A percentile compares a stretch with the other conserved stretches of the same genome.
Evolutionary conservation across 2,113 vertebrate species (phyloP).

Genomic region (Panurus biarmicus): DNA sequence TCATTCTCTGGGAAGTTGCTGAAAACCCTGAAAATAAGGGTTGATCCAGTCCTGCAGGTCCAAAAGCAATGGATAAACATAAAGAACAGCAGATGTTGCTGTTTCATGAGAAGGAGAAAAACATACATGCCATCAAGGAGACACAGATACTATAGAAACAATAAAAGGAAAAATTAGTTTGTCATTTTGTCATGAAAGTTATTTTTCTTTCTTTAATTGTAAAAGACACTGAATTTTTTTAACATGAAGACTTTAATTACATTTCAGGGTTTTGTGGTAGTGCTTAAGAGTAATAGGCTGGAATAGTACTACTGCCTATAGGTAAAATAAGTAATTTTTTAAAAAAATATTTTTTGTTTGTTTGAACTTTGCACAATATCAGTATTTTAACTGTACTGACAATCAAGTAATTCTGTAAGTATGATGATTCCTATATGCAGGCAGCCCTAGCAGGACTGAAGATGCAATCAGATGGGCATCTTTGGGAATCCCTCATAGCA

Average conservation of each 20-base stretch:
- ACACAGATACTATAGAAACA: neutral
- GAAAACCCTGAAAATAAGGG: neutral
- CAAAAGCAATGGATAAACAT: neutral
- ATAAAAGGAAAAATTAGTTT: neutral
- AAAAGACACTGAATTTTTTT: neutral
- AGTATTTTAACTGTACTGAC: neutral
- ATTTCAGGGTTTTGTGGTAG: neutral
- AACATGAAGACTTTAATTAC: neutral
- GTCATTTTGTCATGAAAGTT: neutral
- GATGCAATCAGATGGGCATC: neutral
- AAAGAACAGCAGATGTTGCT: neutral
- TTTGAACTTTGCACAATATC: neutral
- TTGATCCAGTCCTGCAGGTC: neutral
- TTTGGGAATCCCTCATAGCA: neutral
- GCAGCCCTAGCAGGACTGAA: neutral
- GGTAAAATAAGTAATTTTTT: neutral
- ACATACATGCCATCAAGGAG: neutral
- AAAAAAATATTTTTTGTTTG: neutral
- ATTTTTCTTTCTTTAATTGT: neutral
- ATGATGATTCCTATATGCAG: neutral
- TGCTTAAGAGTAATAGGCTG: neutral
- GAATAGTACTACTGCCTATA: neutral
- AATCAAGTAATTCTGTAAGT: slow-evolving; percentile 6
- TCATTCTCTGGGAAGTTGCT: neutral
- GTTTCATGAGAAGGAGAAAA: neutral